A percentile compares a stretch with the other conserved stretches of the same genome.
Conservation (phyloP, 2,113 vertebrate species). For the Rafetus swinhoei region DNA sequence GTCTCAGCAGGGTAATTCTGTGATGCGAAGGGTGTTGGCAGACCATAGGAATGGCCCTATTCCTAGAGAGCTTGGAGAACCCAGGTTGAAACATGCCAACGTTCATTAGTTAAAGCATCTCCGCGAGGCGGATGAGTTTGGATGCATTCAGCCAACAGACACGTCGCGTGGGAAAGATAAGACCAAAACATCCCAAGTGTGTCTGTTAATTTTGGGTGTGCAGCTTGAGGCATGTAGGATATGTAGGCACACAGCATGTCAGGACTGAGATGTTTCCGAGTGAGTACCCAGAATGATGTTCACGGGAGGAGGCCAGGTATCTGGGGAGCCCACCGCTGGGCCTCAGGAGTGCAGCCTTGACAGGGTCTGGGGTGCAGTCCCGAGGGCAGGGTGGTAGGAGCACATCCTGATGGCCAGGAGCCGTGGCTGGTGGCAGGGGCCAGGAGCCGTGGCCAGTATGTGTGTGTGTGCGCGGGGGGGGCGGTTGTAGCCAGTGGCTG, state of each 20-base stretch:
- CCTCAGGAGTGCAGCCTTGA: too few species aligned
- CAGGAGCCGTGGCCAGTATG: too few species aligned
- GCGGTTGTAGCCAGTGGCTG: too few species aligned
- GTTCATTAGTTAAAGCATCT: not conserved
- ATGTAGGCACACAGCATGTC: not conserved
- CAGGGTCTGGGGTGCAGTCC: too few species aligned
- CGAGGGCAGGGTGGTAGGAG: too few species aligned
- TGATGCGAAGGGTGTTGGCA: not conserved
- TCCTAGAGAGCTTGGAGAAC: not conserved
- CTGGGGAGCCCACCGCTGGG: too few species aligned
- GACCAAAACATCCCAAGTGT: not conserved
- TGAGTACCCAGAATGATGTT: not conserved
- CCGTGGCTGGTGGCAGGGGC: too few species aligned
- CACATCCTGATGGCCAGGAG: too few species aligned
- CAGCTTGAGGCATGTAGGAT: not conserved
- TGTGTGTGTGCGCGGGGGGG: too few species aligned
- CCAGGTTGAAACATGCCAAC: not conserved
- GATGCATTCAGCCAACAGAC: not conserved
- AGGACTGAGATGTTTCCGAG: not conserved
- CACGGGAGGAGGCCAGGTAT: too few species aligned
- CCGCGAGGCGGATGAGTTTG: not conserved
- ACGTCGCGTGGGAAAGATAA: not conserved
- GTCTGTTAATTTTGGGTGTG: not conserved
- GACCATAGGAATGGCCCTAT: not conserved
- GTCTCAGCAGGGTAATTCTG: not conserved